These are phyloP conservation scores for Arremon brunneinucha DNA, from an alignment of 2,797 vertebrate species.

Conservation along the genomic window DNA sequence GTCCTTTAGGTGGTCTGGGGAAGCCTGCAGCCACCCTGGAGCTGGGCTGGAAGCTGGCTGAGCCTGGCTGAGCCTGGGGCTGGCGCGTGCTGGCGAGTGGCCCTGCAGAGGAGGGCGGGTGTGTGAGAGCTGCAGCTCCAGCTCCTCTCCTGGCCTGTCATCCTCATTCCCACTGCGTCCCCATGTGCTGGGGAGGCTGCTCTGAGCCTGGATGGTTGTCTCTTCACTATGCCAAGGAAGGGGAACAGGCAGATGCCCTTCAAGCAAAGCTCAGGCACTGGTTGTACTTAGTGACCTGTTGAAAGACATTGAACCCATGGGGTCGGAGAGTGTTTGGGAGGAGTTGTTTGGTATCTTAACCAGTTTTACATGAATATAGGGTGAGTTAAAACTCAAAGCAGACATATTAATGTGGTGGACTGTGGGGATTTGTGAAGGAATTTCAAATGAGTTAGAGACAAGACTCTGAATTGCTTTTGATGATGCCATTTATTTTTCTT, in stretches of 20 bases:
- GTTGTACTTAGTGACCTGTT: neutral
- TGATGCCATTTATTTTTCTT: neutral
- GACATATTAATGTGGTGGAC: neutral
- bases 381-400: neutral
- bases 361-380: neutral
- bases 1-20: neutral
- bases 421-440: neutral
- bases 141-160: neutral
- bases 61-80: neutral
- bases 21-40: neutral
- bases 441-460: neutral
- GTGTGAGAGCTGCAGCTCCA: neutral
- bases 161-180: neutral
- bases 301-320: neutral
- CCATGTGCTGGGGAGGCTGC: neutral
- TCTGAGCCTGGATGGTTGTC: neutral
- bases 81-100: rapidly evolving
- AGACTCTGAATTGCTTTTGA: neutral
- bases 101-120: neutral
- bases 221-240: neutral
- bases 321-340: neutral
- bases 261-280: neutral
- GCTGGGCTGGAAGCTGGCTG: neutral
- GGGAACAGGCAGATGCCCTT: neutral
- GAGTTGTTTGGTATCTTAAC: neutral